phyloP scores from a whole-genome alignment of 2,797 vertebrate species.

The Diceros bicornis region DNA sequence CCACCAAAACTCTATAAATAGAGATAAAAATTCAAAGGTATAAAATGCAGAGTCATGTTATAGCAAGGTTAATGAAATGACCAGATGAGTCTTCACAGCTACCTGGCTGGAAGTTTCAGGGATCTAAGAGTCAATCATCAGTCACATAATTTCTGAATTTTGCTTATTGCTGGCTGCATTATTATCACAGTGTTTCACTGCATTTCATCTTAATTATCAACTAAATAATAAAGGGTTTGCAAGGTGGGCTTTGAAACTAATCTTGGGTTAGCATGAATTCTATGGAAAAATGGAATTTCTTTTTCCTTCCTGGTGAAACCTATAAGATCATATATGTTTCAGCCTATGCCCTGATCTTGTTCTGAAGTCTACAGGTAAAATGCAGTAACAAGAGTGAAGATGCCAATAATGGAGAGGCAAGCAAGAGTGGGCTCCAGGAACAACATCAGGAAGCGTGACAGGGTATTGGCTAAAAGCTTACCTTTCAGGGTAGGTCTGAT shows the following conservation, averaged over 20 bases:
- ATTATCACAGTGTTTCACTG: background rate
- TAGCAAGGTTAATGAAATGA: background rate
- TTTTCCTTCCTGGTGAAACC: background rate
- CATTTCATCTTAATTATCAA: background rate
- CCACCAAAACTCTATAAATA: background rate
- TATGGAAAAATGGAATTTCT: background rate
- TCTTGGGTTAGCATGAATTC: background rate
- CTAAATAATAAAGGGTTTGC: background rate
- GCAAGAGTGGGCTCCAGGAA: too few relatives aligned
- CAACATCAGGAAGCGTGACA: background rate
- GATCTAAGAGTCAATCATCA: background rate
- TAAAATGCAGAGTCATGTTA: background rate
- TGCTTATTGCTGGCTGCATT: background rate
- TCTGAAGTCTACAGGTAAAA: background rate
- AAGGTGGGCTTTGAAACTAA: background rate
- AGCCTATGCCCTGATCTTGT: background rate
- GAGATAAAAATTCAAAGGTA: background rate
- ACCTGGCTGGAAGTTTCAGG: background rate
- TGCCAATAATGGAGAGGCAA: background rate
- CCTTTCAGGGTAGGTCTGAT: background rate
- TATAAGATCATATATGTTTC: background rate
- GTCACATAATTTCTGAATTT: background rate
- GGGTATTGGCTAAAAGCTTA: background rate
- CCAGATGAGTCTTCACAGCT: background rate
- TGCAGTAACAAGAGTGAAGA: background rate